These are phyloP conservation scores for Phylloscopus whistleri DNA, from an alignment of 2,113 vertebrate species.

Conservation along the genomic window DNA sequence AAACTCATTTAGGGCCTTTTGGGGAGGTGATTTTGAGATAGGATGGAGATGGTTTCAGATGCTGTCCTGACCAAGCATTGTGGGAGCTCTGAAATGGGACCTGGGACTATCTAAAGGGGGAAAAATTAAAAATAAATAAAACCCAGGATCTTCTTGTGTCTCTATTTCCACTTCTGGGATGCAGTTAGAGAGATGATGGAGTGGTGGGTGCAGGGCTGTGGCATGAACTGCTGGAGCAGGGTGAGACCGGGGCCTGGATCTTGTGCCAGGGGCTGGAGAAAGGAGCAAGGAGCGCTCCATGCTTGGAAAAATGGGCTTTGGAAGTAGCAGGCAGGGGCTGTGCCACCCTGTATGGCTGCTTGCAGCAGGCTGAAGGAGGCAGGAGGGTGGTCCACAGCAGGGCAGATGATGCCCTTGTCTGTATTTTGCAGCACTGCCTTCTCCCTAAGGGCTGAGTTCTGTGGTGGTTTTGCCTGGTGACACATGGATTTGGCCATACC, in stretches of 20 bases:
- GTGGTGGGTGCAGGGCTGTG: neutral
- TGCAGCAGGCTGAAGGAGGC: neutral
- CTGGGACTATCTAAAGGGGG: neutral
- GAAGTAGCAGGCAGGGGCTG: neutral
- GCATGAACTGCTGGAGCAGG: neutral
- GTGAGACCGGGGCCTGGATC: neutral
- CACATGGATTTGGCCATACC: accelerated
- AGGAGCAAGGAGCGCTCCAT: neutral
- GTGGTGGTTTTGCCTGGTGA: neutral
- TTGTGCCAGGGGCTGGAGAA: neutral
- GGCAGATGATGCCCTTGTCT: accelerated
- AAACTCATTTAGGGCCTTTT: neutral
- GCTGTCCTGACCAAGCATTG: accelerated
- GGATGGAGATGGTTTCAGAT: neutral
- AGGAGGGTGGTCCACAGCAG: neutral
- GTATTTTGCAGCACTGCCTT: neutral
- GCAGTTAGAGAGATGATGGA: neutral
- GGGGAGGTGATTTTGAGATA: neutral
- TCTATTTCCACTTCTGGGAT: neutral
- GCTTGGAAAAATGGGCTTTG: neutral
- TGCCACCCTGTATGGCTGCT: accelerated
- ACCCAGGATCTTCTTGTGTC: neutral
- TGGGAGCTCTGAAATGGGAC: neutral
- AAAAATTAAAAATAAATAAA: neutral
- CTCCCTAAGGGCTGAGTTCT: neutral